These are phyloP conservation scores for Nanorana parkeri DNA, from an alignment of 2,113 vertebrate species.

Conservation along the genomic window DNA sequence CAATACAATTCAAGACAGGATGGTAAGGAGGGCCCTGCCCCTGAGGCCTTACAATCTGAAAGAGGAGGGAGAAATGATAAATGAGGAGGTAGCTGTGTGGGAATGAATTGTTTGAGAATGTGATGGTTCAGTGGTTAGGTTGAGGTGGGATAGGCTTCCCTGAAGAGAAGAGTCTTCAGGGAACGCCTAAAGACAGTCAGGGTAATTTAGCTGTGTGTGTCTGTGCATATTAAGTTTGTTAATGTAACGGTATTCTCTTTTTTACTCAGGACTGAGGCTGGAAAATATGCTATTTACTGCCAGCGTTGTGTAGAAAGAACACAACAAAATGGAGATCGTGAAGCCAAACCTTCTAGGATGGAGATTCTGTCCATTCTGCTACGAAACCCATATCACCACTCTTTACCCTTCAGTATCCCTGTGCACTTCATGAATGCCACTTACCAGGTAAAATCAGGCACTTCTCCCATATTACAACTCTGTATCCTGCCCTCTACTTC, in stretches of 20 bases:
- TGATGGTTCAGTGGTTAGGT: too few species aligned
- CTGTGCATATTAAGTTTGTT: too few species aligned
- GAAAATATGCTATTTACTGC: conserved; percentile 96
- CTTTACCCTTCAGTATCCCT: conserved; percentile 93
- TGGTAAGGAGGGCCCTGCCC: too few species aligned
- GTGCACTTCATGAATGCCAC: conserved; percentile 97
- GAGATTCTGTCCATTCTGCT: conserved; percentile 96
- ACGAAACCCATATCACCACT: conserved; percentile 96
- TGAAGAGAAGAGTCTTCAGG: too few species aligned
- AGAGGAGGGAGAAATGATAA: too few species aligned
- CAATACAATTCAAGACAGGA: too few species aligned
- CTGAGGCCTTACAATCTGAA: too few species aligned
- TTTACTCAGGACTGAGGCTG: conserved; percentile 88
- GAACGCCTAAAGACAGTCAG: too few species aligned
- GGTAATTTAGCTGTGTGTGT: too few species aligned
- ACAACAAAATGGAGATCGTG: conserved; percentile 90
- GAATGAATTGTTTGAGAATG: too few species aligned
- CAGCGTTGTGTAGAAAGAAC: conserved; percentile 93
- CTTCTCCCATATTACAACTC: neutral
- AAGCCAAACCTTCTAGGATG: conserved; percentile 92
- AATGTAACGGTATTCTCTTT: neutral
- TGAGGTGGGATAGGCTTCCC: too few species aligned
- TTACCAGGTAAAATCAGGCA: conserved; percentile 83
- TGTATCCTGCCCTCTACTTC: neutral
- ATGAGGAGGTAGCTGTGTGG: too few species aligned